Conservation (phyloP, 2,113 vertebrate species). For the Eretmochelys imbricata region DNA sequence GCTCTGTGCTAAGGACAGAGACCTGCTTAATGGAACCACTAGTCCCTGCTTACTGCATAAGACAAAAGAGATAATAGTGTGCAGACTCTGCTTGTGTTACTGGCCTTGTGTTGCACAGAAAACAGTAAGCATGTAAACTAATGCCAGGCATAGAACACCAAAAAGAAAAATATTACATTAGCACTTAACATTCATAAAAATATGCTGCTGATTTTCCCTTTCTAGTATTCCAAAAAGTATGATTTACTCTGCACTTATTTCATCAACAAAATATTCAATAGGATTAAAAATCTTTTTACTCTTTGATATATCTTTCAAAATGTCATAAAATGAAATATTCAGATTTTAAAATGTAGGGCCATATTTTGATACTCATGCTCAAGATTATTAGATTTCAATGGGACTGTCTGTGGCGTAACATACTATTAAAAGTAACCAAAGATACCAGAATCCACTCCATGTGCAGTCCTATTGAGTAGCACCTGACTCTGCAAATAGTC, state of each 20-base stretch:
- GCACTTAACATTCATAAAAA: neutral
- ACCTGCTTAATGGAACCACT: neutral
- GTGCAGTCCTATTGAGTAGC: too few species aligned
- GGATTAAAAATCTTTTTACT: neutral
- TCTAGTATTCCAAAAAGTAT: neutral
- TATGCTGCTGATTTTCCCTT: neutral
- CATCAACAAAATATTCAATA: neutral
- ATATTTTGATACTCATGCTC: neutral
- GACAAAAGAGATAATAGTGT: neutral
- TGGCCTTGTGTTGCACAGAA: neutral
- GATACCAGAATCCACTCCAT: neutral
- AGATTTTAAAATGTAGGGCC: neutral
- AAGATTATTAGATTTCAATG: neutral
- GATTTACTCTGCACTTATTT: neutral
- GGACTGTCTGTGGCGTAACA: neutral
- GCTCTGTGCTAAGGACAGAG: neutral
- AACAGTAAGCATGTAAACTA: neutral
- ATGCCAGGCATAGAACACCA: neutral
- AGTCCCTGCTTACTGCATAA: neutral
- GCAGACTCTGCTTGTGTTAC: neutral
- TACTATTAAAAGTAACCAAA: neutral
- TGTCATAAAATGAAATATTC: neutral
- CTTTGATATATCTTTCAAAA: neutral
- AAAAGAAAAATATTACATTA: neutral
- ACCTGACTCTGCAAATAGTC: neutral